Evolutionary conservation across 2,113 vertebrate genomes (phyloP).

Genomic region (Pitta sordida): DNA sequence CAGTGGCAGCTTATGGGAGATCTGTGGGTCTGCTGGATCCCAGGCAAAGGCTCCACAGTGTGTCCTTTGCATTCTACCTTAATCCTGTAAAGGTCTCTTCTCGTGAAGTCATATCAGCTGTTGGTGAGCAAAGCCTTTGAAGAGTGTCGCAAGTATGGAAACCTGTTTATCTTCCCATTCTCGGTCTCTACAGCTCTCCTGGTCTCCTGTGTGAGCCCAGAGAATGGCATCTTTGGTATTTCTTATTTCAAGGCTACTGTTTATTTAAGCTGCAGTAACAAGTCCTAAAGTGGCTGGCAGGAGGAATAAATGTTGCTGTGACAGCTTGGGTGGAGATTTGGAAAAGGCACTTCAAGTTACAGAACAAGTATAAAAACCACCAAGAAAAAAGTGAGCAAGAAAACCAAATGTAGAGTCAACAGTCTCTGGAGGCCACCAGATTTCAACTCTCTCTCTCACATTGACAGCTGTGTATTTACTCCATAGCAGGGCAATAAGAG

Average conservation of each 20-base stretch:
- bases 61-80: background rate
- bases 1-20: background rate
- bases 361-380: background rate
- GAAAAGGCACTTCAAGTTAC: background rate
- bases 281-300: background rate
- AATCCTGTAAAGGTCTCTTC: background rate
- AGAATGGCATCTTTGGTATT: background rate
- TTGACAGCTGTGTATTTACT: background rate
- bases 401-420: background rate
- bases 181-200: background rate
- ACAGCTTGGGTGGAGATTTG: background rate
- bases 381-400: background rate
- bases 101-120: background rate
- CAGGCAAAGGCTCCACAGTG: rapidly evolving
- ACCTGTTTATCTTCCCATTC: background rate
- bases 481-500: background rate
- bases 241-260: background rate
- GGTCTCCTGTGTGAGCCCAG: background rate
- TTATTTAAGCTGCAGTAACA: background rate
- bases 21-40: background rate
- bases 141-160: background rate
- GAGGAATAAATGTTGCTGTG: background rate
- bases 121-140: background rate
- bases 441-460: background rate
- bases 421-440: background rate